Base-by-base conservation (phyloP, 2,113 vertebrate species). In the Sphaerodactylus townsendi region DNA sequence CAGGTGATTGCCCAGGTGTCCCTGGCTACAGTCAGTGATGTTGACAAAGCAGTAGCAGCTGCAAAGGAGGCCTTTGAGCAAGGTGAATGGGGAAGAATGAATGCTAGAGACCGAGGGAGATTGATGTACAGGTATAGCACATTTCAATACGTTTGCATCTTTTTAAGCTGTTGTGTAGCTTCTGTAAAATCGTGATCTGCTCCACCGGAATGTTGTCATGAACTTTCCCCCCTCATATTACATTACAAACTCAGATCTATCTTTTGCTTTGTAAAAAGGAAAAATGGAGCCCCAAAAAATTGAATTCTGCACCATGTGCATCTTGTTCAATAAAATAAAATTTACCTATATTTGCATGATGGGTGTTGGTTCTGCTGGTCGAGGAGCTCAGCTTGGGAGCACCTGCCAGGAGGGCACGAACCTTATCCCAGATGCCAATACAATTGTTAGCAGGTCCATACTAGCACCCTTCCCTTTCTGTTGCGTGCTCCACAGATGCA, bases 11-110 rank as follows among this genome's bases (percentile, higher is more conserved):
- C 96, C 92, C 95, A 93, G 75, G 96, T 97, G 0, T 94, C 97
- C 44, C 96, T 95, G 37, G 95, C 97, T 62, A 96, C 97, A 0
- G 19, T 95, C 89, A 94, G 72, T 72, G 97, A 97, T 74, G 97
- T 97, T 41, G 96, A 97, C 87, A 97, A 94, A 86, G 97, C 97
- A 5, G 97, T 97, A 69, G 94, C 96, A 33, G 97, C 97, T 48
- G 97, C 97, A 30, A 97, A 97, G 89, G 95, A 96, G 46, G 97
- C 97, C 15, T 97, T 97, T 95, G 97, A 97, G 85, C 94, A 94
- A 0, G 97, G 97, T 2, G 96, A 97, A 92, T 97, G 97, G 97
- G 91, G 96, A 64, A 95, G 77, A 87, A 97, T 97, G 97, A 97
- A 96, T n/a, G 93, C 97, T 28, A 92, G 97, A 82, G 97, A 97